Conservation (phyloP, 2,797 vertebrate species). For the Pipistrellus nathusii region DNA sequence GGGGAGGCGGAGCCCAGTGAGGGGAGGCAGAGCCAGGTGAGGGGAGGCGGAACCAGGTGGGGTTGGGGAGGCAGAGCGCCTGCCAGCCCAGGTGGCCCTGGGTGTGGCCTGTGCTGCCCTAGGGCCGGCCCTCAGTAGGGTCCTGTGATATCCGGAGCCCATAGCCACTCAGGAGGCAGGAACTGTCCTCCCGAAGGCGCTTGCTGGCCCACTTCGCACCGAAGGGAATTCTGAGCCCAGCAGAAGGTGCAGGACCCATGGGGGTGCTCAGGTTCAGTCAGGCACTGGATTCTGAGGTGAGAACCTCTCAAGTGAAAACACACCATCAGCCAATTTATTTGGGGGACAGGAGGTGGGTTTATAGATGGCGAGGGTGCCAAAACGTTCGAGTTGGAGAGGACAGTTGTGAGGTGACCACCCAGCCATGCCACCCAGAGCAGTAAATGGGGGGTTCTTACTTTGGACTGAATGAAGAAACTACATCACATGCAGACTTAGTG, state of each 20-base stretch:
- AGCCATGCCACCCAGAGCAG: conserved; percentile 81
- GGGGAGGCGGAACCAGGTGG: no score
- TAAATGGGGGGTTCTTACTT: conserved; percentile 81
- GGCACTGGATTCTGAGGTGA: conserved; percentile 54
- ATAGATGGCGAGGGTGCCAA: conserved; percentile 73
- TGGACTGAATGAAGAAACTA: conserved; percentile 80
- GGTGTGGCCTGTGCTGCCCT: no score
- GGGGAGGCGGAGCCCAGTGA: no score
- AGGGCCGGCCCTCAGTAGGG: neutral
- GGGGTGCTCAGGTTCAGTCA: conserved; percentile 57
- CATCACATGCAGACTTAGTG: conserved; percentile 82
- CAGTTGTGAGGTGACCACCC: conserved; percentile 77
- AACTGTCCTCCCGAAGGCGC: neutral
- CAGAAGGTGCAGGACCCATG: neutral
- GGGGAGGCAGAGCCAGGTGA: no score
- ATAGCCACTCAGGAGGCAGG: rapidly evolving
- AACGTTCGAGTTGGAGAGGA: conserved; percentile 74
- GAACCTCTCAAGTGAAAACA: conserved; percentile 64
- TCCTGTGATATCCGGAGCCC: neutral
- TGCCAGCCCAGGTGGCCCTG: neutral
- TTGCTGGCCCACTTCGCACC: neutral
- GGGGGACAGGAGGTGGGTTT: conserved; percentile 68
- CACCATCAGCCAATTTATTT: neutral
- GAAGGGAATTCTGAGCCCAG: no score
- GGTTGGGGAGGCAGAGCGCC: no score